These are phyloP conservation scores for Andrena praecox DNA, from an alignment of 2,888 invertebrate species.

Conservation along the genomic window DNA sequence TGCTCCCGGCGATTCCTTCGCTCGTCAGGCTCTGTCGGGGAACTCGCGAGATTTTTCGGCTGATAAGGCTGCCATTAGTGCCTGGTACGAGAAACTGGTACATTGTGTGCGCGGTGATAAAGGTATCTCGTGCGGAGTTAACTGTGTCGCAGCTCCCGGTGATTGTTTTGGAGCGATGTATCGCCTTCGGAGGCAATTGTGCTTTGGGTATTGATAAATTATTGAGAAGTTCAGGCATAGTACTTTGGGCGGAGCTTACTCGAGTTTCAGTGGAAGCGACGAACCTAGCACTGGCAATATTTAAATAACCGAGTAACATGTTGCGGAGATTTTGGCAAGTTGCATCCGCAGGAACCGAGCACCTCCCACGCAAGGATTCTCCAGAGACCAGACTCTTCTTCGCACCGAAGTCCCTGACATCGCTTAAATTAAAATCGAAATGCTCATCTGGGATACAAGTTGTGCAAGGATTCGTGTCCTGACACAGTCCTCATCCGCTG, in stretches of 20 bases:
- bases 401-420: too few relatives aligned
- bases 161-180: not conserved
- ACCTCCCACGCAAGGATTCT: too few relatives aligned
- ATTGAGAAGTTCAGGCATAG: not conserved
- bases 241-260: not conserved
- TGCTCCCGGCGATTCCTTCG: not conserved
- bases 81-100: not conserved
- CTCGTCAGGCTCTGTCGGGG: not conserved
- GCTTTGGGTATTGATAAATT: not conserved
- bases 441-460: too few relatives aligned
- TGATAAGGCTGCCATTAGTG: not conserved
- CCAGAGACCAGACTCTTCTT: too few relatives aligned
- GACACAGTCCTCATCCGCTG: conserved; percentile 6
- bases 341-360: too few relatives aligned
- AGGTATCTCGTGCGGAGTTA: conserved; percentile 10
- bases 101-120: conserved; percentile 2
- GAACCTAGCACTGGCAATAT: too few relatives aligned
- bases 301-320: too few relatives aligned
- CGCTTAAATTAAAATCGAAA: too few relatives aligned
- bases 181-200: not conserved
- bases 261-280: not conserved
- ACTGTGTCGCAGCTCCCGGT: not conserved
- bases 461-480: not conserved
- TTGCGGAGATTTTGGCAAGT: too few relatives aligned
- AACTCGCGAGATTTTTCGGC: not conserved